Base-by-base conservation (phyloP, 1,140 invertebrate genomes). In the Varroa destructor region DNA sequence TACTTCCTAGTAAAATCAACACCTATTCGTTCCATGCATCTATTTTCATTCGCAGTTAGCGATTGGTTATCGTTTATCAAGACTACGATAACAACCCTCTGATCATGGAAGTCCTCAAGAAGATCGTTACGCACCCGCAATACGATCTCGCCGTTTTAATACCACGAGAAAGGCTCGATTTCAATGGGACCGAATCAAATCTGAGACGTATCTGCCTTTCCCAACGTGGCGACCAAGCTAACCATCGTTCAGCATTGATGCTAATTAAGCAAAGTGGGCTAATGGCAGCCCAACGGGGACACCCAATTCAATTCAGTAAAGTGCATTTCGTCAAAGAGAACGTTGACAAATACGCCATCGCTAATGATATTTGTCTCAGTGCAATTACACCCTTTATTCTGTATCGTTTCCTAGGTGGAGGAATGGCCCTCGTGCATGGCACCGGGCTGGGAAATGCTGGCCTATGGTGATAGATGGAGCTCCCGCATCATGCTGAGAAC, bases 91-190 rank as follows among this genome's bases (percentile, higher is more conserved):
- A 8, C 2, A 67, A 25, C 12, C 36, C 42, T 25, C 37, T 67
- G 40, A 51, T 8, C 4, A 40, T 67, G 36, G 40, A 40, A 40
- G 12, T 12, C 40, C 2, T 67, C 12, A 40, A n/a, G 14, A 40
- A 37, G 40, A 67, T 67, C 61, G 61, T 67, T 12, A 67, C 40
- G 46, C 61, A 67, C 40, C 61, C 61, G 14, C 12, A 46, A n/a
- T 67, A 67, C 61, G 61, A 67, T 8, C 14, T 67, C 61, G 61
- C 61, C 37, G 46, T 67, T 40, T 37, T 67, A 3, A 37, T 43
- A 37, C 40, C 37, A 1, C 12, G 46, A 2, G 37, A 40, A 1
- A 12, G 8, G 46, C 46, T 67, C 37, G 37, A 67, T 37, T 67
- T 67, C 8, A 10, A 40, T 8, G 61, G 61, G 12, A 37, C 61